Base-by-base conservation (phyloP, 2,888 invertebrate species). In the Crossocerus cetratus region DNA sequence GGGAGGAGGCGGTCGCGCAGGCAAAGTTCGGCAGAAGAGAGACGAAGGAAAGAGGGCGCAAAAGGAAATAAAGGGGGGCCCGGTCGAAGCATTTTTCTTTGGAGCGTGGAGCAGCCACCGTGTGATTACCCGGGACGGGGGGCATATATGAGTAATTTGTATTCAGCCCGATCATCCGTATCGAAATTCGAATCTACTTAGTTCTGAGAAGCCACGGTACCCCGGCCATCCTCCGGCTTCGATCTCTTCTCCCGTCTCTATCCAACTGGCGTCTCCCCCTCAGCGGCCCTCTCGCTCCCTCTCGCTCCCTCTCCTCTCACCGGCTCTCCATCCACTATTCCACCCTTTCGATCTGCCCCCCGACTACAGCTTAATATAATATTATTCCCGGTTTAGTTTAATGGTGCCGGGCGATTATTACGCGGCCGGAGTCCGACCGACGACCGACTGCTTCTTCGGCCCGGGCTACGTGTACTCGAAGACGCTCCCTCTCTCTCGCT, bases 131-230 rank as follows among this genome's bases (percentile, higher is more conserved):
- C 82, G 78, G 81, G 86, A 83, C 82, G 86, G 82, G 85, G 83
- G 84, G 87, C 84, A 89, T 87, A 88, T 90, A 89, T 89, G 88
- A 90, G 90, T 90, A 90, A 90, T 90, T 90, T 90, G 90, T 90
- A 90, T 90, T 90, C 90, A 90, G 89, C 89, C 87, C 89, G 90
- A 89, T 90, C 90, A 90, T 90, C 90, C 90, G 90, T 90, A 90
- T 90, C 90, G 89, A 90, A 90, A 90, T 90, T 90, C 90, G 88
- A 90, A 90, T 90, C 90, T 90, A 90, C 90, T 90, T 90, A 90
- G 90, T 90, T 90, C 90, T 90, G 89, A 89, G 89, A 90, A 89
- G 88, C 86, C 77, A 78, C 77, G 83, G 81, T 83, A 80, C 74
- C 74, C 72, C 80, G 76, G 68, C 75, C 76, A 65, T 78, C 78